These are phyloP conservation scores for Brachirus orientalis DNA, from an alignment of 2,113 vertebrate species.

Conservation along the genomic window DNA sequence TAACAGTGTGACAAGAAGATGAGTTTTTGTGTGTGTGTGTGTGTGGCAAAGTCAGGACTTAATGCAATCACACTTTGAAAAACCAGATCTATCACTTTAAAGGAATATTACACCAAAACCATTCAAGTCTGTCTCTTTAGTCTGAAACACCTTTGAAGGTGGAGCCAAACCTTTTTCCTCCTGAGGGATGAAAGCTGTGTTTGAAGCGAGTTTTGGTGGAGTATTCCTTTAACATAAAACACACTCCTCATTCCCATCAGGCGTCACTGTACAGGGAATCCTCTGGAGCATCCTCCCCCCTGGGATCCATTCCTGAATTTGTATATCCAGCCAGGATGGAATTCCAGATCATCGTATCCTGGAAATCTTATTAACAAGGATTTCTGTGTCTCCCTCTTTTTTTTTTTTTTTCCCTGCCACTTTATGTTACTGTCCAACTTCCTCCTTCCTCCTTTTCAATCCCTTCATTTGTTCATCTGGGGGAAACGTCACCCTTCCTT, in stretches of 20 bases:
- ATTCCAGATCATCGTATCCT: slow-evolving; percentile 59
- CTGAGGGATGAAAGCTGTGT: not conserved
- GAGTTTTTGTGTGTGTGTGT: too few species aligned
- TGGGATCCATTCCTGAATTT: slow-evolving; percentile 58
- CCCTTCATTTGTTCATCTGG: slow-evolving; percentile 25
- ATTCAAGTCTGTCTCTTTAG: not conserved
- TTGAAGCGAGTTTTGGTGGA: not conserved
- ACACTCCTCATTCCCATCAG: slow-evolving; percentile 52
- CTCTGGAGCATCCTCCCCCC: slow-evolving; percentile 28
- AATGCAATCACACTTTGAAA: not conserved
- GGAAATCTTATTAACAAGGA: slow-evolving; percentile 86
- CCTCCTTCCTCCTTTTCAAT: slow-evolving; percentile 3
- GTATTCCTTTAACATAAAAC: slow-evolving; percentile 42
- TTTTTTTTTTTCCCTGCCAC: too few species aligned
- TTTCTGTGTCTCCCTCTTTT: slow-evolving; percentile 83
- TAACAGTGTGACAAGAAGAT: too few species aligned
- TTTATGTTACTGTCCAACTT: slow-evolving; percentile 40
- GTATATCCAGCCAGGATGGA: slow-evolving; percentile 42
- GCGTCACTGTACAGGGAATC: slow-evolving; percentile 54
- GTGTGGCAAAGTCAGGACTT: too few species aligned
- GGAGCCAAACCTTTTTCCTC: too few species aligned
- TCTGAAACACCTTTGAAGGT: too few species aligned
- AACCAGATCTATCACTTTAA: slow-evolving; percentile 10
- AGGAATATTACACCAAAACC: slow-evolving; percentile 47
- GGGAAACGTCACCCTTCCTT: slow-evolving; percentile 39